These are phyloP conservation scores for Alosa sapidissima DNA, from an alignment of 2,797 vertebrate species.

Conservation along the genomic window DNA sequence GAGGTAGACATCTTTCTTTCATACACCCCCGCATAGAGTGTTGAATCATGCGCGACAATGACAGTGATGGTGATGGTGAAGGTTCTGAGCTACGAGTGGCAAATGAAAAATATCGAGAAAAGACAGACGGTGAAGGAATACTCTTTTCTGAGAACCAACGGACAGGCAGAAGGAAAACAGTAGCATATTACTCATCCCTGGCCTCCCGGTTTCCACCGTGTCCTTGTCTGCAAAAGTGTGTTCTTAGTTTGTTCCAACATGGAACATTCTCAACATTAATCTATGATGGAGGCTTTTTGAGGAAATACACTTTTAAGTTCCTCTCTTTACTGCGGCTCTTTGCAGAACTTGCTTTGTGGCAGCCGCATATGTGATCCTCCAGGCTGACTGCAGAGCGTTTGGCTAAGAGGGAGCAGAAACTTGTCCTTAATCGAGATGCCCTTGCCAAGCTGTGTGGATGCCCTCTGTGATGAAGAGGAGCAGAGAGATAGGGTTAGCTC, in stretches of 20 bases:
- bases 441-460: conserved; percentile 3
- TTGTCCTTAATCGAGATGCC: neutral
- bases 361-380: neutral
- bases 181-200: neutral
- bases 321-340: neutral
- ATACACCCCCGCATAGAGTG: neutral
- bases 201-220: neutral
- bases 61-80: neutral
- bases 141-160: neutral
- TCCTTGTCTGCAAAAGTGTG: neutral
- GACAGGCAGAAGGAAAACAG: neutral
- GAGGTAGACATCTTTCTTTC: conserved; percentile 6
- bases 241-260: neutral
- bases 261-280: neutral
- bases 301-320: neutral
- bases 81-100: neutral
- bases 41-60: neutral
- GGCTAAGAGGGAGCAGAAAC: neutral
- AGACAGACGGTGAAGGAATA: neutral
- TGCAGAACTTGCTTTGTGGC: neutral
- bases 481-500: conserved; percentile 20
- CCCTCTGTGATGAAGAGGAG: neutral
- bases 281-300: neutral
- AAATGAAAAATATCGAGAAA: neutral
- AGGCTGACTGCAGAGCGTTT: neutral